Conservation (phyloP, 2,113 vertebrate genomes). For the Gnathochromis pfefferi region DNA sequence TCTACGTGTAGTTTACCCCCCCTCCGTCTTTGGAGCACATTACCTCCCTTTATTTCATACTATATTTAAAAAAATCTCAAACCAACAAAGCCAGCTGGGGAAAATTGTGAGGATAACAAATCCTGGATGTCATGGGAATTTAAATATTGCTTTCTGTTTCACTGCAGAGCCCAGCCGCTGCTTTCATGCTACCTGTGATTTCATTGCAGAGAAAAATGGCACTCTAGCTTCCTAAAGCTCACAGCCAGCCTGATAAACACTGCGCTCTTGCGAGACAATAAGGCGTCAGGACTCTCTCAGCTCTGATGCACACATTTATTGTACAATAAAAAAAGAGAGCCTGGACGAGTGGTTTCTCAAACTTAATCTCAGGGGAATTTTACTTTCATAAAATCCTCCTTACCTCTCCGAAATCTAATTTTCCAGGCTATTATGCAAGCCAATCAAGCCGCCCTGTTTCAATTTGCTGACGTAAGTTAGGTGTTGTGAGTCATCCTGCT, state of each 20-base stretch:
- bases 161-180: neutral
- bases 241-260: neutral
- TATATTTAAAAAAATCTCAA: neutral
- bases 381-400: neutral
- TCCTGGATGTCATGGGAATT: neutral
- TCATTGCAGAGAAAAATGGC: neutral
- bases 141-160: neutral
- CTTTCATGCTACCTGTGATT: neutral
- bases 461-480: neutral
- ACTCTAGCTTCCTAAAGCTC: neutral
- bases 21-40: neutral
- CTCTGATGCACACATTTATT: neutral
- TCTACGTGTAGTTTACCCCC: neutral
- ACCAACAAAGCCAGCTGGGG: neutral
- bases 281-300: neutral
- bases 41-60: neutral
- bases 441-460: constrained; percentile 8
- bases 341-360: neutral
- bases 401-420: constrained; percentile 7
- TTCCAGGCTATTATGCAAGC: constrained; percentile 4
- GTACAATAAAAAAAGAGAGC: neutral
- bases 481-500: neutral
- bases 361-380: neutral
- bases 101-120: neutral
- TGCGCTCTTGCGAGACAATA: neutral